Conservation (phyloP, 2,888 invertebrate species). For the Catocala nupta region DNA sequence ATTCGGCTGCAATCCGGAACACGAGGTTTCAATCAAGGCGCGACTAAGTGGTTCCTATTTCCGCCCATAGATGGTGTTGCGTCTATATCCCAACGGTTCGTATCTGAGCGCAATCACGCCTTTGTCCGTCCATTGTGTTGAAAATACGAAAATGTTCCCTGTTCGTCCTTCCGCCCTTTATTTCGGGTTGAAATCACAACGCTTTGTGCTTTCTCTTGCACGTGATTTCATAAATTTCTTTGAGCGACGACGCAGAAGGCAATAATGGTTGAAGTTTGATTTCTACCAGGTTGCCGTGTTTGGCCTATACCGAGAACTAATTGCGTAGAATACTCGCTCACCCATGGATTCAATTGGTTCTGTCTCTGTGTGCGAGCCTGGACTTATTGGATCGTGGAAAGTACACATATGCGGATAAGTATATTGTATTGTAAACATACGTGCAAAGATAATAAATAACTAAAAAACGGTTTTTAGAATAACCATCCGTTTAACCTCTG, state of each 20-base stretch:
- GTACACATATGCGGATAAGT: too few species aligned
- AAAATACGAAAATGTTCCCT: constrained; percentile 61
- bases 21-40: constrained; percentile 62
- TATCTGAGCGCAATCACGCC: constrained; percentile 72
- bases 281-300: constrained; percentile 53
- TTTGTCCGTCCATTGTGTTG: constrained; percentile 65
- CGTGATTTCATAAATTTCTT: constrained; percentile 74
- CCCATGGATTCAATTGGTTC: constrained; percentile 37
- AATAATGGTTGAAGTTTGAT: constrained; percentile 72
- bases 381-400: too few species aligned
- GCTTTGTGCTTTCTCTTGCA: constrained; percentile 61
- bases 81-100: constrained; percentile 58
- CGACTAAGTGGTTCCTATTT: constrained; percentile 80
- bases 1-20: constrained; percentile 40
- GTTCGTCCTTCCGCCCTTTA: constrained; percentile 73
- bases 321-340: constrained; percentile 42
- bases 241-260: constrained; percentile 71
- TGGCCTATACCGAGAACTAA: constrained; percentile 45
- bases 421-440: too few species aligned
- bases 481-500: too few species aligned
- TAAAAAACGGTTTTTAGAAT: too few species aligned
- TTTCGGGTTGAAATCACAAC: constrained; percentile 60
- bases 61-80: constrained; percentile 80
- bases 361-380: too few species aligned
- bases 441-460: too few species aligned